phyloP scores from a whole-genome alignment of 2,888 invertebrate genomes.

The Rapana venosa region DNA sequence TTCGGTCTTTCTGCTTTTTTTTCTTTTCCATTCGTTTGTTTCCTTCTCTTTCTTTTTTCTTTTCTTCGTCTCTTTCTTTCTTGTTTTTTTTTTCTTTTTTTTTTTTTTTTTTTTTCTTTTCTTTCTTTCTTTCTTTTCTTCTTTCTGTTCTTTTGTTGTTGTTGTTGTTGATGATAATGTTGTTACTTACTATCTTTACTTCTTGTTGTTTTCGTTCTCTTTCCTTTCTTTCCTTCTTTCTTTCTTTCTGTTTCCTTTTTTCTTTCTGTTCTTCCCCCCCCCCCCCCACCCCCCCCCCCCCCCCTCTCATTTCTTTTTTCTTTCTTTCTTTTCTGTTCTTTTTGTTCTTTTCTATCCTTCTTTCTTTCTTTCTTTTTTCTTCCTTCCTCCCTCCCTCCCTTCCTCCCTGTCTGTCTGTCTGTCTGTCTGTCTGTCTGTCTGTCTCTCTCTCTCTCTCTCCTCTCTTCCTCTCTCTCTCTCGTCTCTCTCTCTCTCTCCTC shows the following conservation, averaged over 20 bases:
- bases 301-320: neutral
- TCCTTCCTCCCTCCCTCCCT: neutral
- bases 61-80: neutral
- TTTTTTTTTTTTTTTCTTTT: neutral
- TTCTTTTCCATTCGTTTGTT: neutral
- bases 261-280: neutral
- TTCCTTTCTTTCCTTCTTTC: neutral
- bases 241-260: neutral
- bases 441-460: neutral
- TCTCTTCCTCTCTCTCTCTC: neutral
- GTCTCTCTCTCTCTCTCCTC: neutral
- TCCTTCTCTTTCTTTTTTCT: neutral
- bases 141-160: neutral
- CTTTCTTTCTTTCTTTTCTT: neutral
- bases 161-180: neutral
- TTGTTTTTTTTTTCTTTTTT: neutral
- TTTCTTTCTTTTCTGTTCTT: neutral
- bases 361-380: neutral
- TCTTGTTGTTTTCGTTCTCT: too few species aligned
- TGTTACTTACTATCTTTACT: too few species aligned
- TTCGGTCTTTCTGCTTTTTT: neutral
- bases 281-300: too few species aligned
- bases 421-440: neutral
- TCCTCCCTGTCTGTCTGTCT: neutral
- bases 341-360: neutral